Percentiles rank a stretch among this genome's conserved stretches.
These are phyloP conservation scores for Maconellicoccus hirsutus DNA, from an alignment of 1,140 invertebrate genomes.

Conservation along the genomic window DNA sequence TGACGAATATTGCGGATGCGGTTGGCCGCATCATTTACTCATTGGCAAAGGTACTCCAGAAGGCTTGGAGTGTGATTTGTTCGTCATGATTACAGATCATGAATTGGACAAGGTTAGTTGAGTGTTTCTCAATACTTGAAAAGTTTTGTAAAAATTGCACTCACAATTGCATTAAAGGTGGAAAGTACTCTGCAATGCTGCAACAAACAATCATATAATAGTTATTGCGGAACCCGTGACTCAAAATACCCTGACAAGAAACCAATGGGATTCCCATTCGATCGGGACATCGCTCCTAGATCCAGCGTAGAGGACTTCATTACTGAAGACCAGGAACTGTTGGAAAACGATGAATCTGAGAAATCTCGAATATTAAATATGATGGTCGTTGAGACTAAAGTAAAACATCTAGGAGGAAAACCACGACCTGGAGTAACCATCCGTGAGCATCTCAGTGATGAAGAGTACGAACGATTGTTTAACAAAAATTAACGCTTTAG, in stretches of 20 bases:
- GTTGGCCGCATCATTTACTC: slow-evolving; percentile 77
- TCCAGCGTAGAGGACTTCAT: not conserved
- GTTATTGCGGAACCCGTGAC: slow-evolving; percentile 61
- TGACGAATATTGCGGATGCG: slow-evolving; percentile 60
- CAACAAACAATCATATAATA: slow-evolving; percentile 36
- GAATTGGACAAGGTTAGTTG: slow-evolving; percentile 49
- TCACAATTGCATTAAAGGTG: too few relatives aligned
- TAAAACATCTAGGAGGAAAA: too few relatives aligned
- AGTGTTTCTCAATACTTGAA: too few relatives aligned
- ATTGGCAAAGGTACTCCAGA: slow-evolving; percentile 56
- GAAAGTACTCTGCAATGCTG: not conserved
- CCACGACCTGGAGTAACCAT: too few relatives aligned
- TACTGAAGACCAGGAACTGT: not conserved
- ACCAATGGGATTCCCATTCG: slow-evolving; percentile 68
- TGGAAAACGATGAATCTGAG: not conserved
- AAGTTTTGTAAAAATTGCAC: too few relatives aligned
- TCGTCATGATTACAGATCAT: slow-evolving; percentile 70
- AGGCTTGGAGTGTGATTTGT: slow-evolving; percentile 57
- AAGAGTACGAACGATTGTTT: too few relatives aligned
- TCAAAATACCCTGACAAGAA: slow-evolving; percentile 55
- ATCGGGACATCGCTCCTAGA: slow-evolving; percentile 36
- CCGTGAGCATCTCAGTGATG: too few relatives aligned
- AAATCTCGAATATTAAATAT: not conserved
- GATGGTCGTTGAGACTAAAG: too few relatives aligned
- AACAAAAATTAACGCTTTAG: too few relatives aligned